Base-by-base conservation (phyloP, 2,888 invertebrate species). In the Herminia tarsipennalis region DNA sequence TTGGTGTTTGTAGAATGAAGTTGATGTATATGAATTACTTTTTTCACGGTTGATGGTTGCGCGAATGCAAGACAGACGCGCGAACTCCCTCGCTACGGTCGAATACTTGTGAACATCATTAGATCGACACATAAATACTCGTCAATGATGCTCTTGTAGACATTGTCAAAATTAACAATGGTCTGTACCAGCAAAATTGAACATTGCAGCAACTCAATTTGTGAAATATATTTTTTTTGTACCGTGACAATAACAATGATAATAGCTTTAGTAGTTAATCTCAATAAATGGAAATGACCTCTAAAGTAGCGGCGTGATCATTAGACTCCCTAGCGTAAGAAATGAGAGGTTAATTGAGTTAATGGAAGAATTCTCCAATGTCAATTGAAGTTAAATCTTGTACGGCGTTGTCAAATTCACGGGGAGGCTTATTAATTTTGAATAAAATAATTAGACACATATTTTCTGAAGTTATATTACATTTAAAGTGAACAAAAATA, bases 261-360 rank as follows among this genome's bases (percentile, higher is more conserved):
- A 47, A 53, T 62, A 72, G 65, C 55, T 73, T 70, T 56, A 52
- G 49, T 81, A 87, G 88, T 87, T 88, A 83, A 85, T 80, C 85
- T 73, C 81, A 79, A 85, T 83, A 76, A 83, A 81, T 76, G 72
- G 74, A 74, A 77, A 77, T 78, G 83, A 83, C 82, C 84, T 76
- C 69, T 74, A 62, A 71, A 78, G 78, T 74, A 75, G 70, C 73
- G 75, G 73, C 66, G 72, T 74, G 75, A 73, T 72, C 69, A 81
- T 80, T 76, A 78, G 71, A 74, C 72, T 76, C 71, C 74, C 71
- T 73, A 73, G 72, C 76, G 73, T 76, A 80, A 78, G 78, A 81
- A 84, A 80, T 80, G 75, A 78, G 77, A 82, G 81, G 82, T 86
- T 88, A 86, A 88, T 86, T 78, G 78, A 86, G 84, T 88, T 81